phyloP scores from a whole-genome alignment of 2,113 vertebrate genomes.

The Anarrhichthys ocellatus region DNA sequence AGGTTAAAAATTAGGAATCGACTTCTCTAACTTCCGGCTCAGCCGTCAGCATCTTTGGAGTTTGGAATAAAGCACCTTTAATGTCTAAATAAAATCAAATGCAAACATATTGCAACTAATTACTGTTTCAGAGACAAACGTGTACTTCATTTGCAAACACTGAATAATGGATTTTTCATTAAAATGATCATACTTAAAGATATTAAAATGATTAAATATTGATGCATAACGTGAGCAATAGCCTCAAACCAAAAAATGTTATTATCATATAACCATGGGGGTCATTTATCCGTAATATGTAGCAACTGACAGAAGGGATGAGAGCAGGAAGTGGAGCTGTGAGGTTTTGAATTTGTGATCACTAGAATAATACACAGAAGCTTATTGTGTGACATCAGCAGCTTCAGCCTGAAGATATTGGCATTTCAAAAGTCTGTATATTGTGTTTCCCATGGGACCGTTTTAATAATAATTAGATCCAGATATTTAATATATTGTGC shows the following conservation, averaged over 20 bases:
- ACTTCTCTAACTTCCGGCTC: neutral
- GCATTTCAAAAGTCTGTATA: neutral
- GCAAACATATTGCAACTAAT: neutral
- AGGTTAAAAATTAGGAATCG: neutral
- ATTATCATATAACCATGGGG: neutral
- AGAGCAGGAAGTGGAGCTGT: neutral
- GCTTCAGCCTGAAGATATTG: neutral
- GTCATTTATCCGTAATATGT: neutral
- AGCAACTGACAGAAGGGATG: neutral
- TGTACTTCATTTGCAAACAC: neutral
- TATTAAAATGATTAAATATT: conserved; percentile 15
- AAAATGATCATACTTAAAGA: neutral
- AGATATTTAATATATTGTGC: too few relatives aligned
- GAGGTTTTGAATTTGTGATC: neutral
- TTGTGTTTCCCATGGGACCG: neutral
- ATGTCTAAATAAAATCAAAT: neutral
- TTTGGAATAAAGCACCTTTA: too few relatives aligned
- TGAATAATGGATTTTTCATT: neutral
- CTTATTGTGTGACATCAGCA: neutral
- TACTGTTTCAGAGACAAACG: neutral
- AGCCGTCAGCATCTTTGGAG: too few relatives aligned
- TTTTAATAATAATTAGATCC: neutral
- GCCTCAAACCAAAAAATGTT: neutral
- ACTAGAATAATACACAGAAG: neutral
- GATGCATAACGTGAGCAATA: neutral